Evolutionary conservation across 2,888 invertebrate genomes (phyloP), one percentile per base, ranked within the genome.

Genomic region (Volucella inflata): DNA sequence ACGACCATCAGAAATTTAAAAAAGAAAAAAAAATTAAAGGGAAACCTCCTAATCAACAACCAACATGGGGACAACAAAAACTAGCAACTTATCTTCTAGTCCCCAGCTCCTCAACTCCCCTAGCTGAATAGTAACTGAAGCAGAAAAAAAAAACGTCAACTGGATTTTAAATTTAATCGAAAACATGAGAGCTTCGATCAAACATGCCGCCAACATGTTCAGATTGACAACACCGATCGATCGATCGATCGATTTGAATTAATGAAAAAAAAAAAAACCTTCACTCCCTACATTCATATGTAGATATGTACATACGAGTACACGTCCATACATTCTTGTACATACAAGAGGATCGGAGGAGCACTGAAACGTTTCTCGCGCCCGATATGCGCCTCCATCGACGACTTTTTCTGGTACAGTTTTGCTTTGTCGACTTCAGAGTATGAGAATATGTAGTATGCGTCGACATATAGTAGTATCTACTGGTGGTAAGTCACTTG

Each of bases 151-250:
- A 48, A 59, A 12, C 51, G 72, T 79, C 80, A 72, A 81, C 72
- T 81, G 76, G 81, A 81, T 81, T 85, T 85, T 57, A 67, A 85
- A 76, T 81, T 81, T 72, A 81, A 85, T 85, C 81, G 72, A 85
- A 81, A 85, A 81, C 80, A 85, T 84, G 84, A 84, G 65, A 80
- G 65, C 80, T 67, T 38, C 75, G 85, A 85, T 85, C 85, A 85
- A 85, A 85, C 76, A 81, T 71, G 55, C 85, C 85, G 85, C 81
- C 85, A 85, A 81, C 85, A 81, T 85, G 85, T 85, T 85, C 81
- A 72, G 64, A 81, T 85, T 85, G 81, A 85, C 85, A 85, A 85
- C 75, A 76, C 64, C 77, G 80, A 85, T 81, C 85, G 64, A 80
- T 76, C 75, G 64, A 65, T 53, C 75, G 65, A 77, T 87, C 77